Evolutionary conservation across 2,113 vertebrate genomes (phyloP).

Genomic region (Leucopsar rothschildi): DNA sequence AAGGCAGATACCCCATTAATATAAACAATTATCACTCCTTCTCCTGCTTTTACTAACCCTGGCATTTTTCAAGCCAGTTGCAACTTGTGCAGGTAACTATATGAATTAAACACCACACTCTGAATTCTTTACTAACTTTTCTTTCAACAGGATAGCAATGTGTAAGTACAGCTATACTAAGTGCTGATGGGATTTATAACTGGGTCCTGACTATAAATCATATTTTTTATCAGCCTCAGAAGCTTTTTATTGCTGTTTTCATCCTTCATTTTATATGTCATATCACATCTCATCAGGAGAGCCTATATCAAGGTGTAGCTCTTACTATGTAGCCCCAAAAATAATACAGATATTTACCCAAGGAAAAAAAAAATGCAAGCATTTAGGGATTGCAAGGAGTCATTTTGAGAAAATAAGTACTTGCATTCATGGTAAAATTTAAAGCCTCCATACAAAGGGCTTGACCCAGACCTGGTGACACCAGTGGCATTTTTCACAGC

Average conservation of each 20-base stretch:
- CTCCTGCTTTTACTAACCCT: not conserved
- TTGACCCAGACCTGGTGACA: not conserved
- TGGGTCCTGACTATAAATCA: not conserved
- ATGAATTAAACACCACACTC: not conserved
- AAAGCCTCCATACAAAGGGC: not conserved
- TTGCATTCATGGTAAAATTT: not conserved
- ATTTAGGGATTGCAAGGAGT: not conserved
- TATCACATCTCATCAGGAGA: not conserved
- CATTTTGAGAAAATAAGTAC: not conserved
- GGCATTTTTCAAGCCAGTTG: constrained; percentile 15
- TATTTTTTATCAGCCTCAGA: not conserved
- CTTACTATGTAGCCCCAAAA: not conserved
- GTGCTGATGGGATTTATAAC: constrained; percentile 21
- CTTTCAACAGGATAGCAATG: not conserved
- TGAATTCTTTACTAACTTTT: not conserved
- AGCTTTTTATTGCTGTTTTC: not conserved
- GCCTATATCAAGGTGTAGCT: not conserved
- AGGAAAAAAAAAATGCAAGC: not conserved
- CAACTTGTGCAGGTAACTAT: not conserved
- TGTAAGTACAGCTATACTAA: not conserved
- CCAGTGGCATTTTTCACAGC: not conserved
- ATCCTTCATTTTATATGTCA: not conserved
- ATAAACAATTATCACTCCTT: not conserved
- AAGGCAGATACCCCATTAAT: not conserved
- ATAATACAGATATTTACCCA: not conserved